Conservation (phyloP, 2,888 invertebrate species). For the Eremobia ochroleuca region DNA sequence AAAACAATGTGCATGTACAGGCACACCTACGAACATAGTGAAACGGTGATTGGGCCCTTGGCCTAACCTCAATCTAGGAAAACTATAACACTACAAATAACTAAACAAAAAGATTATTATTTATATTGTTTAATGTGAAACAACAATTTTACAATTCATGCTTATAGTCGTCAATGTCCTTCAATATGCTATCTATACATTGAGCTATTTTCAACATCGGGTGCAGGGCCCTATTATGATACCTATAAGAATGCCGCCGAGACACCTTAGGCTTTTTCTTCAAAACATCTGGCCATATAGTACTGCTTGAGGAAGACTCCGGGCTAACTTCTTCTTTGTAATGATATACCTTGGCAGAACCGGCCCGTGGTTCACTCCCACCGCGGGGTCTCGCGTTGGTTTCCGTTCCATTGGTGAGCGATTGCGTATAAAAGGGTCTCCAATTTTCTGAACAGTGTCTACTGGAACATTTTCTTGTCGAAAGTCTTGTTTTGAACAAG, state of each 20-base stretch:
- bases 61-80: neutral
- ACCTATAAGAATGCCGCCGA: conserved; percentile 64
- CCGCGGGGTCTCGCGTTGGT: conserved; percentile 44
- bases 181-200: conserved; percentile 80
- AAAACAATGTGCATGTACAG: too few species aligned
- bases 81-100: conserved; percentile 3
- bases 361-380: conserved; percentile 75
- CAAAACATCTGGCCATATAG: conserved; percentile 69
- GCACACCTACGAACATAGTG: too few species aligned
- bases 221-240: conserved; percentile 72
- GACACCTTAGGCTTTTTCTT: conserved; percentile 40
- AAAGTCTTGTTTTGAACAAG: conserved; percentile 35
- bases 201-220: conserved; percentile 82
- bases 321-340: conserved; percentile 46
- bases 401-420: conserved; percentile 60
- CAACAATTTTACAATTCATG: conserved; percentile 60
- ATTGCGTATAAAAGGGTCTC: conserved; percentile 64
- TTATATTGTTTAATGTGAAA: conserved; percentile 44
- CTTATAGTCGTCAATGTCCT: conserved; percentile 75
- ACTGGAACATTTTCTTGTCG: conserved; percentile 34
- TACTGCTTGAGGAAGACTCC: conserved; percentile 62
- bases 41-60: neutral
- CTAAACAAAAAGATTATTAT: conserved; percentile 5
- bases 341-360: conserved; percentile 59
- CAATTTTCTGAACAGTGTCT: conserved; percentile 72